These are phyloP conservation scores for Mercenaria mercenaria DNA, from an alignment of 1,140 invertebrate genomes.

Conservation along the genomic window DNA sequence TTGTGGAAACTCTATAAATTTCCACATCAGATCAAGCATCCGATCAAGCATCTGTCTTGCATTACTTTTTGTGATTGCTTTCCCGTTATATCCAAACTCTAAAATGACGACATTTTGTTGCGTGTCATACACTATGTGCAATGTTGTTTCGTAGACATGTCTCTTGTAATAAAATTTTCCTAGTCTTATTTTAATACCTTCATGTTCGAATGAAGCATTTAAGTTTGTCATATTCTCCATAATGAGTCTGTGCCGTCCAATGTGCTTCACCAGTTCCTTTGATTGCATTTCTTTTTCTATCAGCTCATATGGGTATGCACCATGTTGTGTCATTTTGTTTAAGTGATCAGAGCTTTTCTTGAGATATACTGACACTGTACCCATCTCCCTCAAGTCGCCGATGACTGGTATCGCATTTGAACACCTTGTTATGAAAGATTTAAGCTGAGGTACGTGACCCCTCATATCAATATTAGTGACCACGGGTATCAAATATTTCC, in stretches of 20 bases:
- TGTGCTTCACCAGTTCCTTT: neutral
- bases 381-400: neutral
- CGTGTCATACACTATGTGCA: neutral
- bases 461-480: neutral
- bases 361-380: neutral
- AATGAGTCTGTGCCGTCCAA: neutral
- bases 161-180: neutral
- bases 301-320: neutral
- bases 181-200: neutral
- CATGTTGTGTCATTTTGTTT: neutral
- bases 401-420: neutral
- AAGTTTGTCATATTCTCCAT: neutral
- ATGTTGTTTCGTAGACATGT: constrained; percentile 10
- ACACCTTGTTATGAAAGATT: neutral
- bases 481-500: neutral
- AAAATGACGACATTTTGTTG: neutral
- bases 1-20: neutral
- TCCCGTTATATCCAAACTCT: constrained; percentile 10
- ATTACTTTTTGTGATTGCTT: neutral
- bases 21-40: neutral
- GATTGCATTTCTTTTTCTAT: neutral
- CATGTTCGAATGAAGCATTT: neutral
- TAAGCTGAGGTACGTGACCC: neutral
- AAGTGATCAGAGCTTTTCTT: neutral
- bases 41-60: neutral